Evolutionary conservation across 1,140 invertebrate genomes (phyloP), one percentile per base, ranked within the genome.

Genomic region (Drosophila asahinai): DNA sequence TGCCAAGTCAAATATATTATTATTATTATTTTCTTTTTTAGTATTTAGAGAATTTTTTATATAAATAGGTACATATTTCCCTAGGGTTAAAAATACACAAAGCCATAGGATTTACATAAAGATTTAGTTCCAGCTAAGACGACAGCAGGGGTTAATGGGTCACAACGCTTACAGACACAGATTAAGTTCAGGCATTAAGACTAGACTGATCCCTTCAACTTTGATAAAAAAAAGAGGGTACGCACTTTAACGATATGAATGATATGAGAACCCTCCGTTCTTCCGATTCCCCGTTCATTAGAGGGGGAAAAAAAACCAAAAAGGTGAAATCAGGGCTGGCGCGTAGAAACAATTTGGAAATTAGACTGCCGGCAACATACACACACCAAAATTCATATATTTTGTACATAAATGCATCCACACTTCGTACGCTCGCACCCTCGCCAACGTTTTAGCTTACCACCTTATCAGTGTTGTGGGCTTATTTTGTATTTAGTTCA

Each of bases 401-500:
- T 36, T 36, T 11, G 2, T 47, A 22, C 8, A 4, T 25, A n/a
- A 2, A 49, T 52, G 17, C 17, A 19, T 11, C 19, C 12, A 54
- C 30, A 7, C 14, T 25, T 19, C 4, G n/a, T 40, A n/a, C 51
- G 30, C 25, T 43, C 19, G 55, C 25, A 64, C 14, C 54, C 5
- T 8, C 14, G 14, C 25, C 62, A n/a, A 5, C 12, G 5, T 17
- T 15, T 17, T 12, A 33, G 38, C 38, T 65, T 65, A 62, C 62
- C 57, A 65, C 38, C 61, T 62, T 62, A 65, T 61, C 27, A 61
- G 55, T 3, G 5, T 5, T 33, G 38, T 22, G 11, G 17, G 51
- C 52, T 54, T 54, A 19, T 38, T 55, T 55, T 22, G 5, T 38
- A 38, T 38, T 55, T 27, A 2, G 17, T 22, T 22, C 15, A 19